Base-by-base conservation (phyloP, 1,140 invertebrate genomes). In the Heterodera carotae region DNA sequence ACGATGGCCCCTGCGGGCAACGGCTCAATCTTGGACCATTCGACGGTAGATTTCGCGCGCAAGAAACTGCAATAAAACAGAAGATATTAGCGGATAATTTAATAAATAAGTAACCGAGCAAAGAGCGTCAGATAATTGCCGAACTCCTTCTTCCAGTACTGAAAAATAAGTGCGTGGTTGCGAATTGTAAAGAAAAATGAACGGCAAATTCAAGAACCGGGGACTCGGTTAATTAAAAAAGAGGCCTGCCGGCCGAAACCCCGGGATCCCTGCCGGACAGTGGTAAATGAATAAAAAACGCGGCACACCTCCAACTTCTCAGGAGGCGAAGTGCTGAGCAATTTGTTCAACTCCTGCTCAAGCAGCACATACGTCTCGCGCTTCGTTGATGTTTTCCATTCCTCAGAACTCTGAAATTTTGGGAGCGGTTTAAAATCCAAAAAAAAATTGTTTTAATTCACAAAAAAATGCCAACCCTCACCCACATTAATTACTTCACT, bases 381-480 rank as follows among this genome's bases (percentile, higher is more conserved):
- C 60, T 85, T 86, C 18, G 85, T 87, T 1, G 87, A 84, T 4
- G 80, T 76, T 73, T 88, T 87, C 85, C 85, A 87, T 82, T 88
- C 86, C 73, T 88, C 85, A 5, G 74, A 82, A 69, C 82, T 83
- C 82, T 83, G 64, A 59, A 62, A 76, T 27, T 18, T 0, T 75
- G 43, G n/a, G 36, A 39, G n/a, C n/a, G n/a, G n/a, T n/a, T n/a
- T n/a, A 27, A 29, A 29, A 77, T 25, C 18, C 5, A 81, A 64
- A 80, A 22, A 25, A 78, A 43, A 79, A 76, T n/a, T 27, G 53
- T 18, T 25, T 29, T 80, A 2, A 27, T 31, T 81, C 25, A 22
- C 22, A 1, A 31, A 29, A 60, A 27, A 69, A 27, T 62, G 7
- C 67, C 15, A 12, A n/a, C n/a, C n/a, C n/a, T n/a, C n/a, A n/a